Conservation (phyloP, 1,140 invertebrate genomes). For the Trichomalopsis sarcophagae region DNA sequence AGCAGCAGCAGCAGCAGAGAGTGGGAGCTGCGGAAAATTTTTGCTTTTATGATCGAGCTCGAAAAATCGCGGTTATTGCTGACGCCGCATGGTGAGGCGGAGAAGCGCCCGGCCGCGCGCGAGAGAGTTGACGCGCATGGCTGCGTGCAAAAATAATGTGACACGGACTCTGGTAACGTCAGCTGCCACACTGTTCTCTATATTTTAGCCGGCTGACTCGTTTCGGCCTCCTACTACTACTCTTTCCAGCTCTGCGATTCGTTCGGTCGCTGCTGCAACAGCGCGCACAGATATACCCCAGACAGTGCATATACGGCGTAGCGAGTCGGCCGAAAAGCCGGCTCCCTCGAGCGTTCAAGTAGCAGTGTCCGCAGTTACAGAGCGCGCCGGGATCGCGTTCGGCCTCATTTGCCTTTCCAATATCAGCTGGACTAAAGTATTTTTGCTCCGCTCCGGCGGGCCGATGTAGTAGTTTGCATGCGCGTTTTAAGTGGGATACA, state of each 20-base stretch:
- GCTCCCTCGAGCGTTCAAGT: background rate
- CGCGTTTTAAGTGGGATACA: background rate
- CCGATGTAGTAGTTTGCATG: background rate
- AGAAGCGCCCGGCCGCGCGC: background rate
- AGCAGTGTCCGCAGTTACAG: background rate
- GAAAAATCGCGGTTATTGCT: conserved; percentile 65
- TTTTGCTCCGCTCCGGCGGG: background rate
- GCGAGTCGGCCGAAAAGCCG: no score
- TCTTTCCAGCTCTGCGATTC: conserved; percentile 5
- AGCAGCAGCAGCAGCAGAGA: background rate
- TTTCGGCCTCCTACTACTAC: conserved; percentile 31
- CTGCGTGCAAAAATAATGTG: conserved; percentile 68
- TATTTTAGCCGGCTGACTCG: conserved; percentile 35
- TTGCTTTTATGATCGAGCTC: conserved; percentile 49
- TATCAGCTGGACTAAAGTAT: background rate
- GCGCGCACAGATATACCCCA: no score
- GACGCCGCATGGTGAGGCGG: conserved; percentile 55
- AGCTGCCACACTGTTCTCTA: conserved; percentile 56
- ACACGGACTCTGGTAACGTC: conserved; percentile 65
- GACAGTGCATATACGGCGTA: no score
- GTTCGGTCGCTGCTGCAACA: background rate
- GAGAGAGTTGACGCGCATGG: conserved; percentile 62
- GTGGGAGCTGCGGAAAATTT: conserved; percentile 40
- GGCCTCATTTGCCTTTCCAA: background rate
- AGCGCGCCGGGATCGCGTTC: background rate